Conservation (phyloP, 1,140 invertebrate genomes). For the Gonioctena quinquepunctata region DNA sequence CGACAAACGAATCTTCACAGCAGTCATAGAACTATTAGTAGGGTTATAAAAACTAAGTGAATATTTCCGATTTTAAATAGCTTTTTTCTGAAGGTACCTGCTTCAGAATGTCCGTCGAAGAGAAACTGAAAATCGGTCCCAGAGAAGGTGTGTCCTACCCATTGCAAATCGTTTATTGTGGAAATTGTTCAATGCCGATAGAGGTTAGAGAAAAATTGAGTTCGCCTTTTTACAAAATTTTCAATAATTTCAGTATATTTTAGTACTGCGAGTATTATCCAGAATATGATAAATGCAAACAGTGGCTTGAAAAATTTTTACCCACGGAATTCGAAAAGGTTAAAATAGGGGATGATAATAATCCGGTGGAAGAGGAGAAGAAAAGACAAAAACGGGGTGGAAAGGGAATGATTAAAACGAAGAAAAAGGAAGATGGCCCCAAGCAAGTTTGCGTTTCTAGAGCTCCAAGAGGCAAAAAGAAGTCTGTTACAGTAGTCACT, state of each 20-base stretch:
- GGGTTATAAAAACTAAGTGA: too few species aligned
- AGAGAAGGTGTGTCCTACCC: conserved; percentile 73
- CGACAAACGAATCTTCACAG: too few species aligned
- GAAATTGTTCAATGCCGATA: conserved; percentile 91
- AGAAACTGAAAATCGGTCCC: conserved; percentile 56
- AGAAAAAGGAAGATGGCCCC: conserved; percentile 82
- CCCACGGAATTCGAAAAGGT: conserved; percentile 91
- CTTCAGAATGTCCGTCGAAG: conserved; percentile 39
- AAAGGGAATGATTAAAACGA: conserved; percentile 85
- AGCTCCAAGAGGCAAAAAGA: conserved; percentile 96
- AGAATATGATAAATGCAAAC: conserved; percentile 95
- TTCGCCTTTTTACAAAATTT: neutral
- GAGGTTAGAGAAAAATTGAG: conserved; percentile 64
- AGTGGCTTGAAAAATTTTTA: conserved; percentile 93
- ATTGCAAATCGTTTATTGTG: conserved; percentile 89
- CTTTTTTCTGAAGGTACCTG: too few species aligned
- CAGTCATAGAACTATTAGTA: too few species aligned
- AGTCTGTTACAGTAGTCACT: conserved; percentile 92
- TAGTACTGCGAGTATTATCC: conserved; percentile 97
- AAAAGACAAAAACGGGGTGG: conserved; percentile 90
- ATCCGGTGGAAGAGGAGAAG: conserved; percentile 85
- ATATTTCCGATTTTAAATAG: too few species aligned
- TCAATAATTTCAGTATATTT: conserved; percentile 27
- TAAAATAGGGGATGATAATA: conserved; percentile 72
- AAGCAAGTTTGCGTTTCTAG: conserved; percentile 84